phyloP scores from a whole-genome alignment of 2,888 invertebrate genomes.

The Desoria tigrina region DNA sequence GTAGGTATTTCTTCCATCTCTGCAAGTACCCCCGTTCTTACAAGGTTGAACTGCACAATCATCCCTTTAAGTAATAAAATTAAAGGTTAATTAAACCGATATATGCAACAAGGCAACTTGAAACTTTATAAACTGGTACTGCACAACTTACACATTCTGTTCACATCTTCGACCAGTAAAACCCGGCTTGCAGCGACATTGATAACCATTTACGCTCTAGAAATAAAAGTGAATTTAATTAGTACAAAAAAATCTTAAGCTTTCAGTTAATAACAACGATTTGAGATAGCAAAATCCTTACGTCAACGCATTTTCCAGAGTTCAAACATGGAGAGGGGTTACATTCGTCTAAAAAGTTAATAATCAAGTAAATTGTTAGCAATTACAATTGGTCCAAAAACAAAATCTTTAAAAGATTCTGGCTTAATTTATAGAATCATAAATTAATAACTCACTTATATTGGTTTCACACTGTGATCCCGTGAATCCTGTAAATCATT shows the following conservation, averaged over 20 bases:
- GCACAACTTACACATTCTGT: conserved; percentile 27
- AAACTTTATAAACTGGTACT: not conserved
- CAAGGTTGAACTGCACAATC: conserved; percentile 87
- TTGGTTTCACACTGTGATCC: conserved; percentile 74
- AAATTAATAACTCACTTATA: conserved; percentile 2
- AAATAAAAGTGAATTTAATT: not conserved
- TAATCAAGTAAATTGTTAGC: too few relatives aligned
- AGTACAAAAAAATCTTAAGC: not conserved
- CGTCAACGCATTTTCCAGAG: conserved; percentile 55
- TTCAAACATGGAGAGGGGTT: conserved; percentile 76
- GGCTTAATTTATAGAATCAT: not conserved
- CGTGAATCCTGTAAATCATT: conserved; percentile 69
- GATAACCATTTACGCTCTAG: conserved; percentile 72
- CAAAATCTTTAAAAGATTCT: not conserved
- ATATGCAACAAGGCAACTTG: not conserved
- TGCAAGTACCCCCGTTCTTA: conserved; percentile 83
- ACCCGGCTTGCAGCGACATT: conserved; percentile 83
- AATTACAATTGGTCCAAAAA: conserved; percentile 65
- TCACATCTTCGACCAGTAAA: conserved; percentile 69
- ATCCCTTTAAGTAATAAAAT: conserved; percentile 64
- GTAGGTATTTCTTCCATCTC: conserved; percentile 83
- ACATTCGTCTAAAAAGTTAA: conserved; percentile 87
- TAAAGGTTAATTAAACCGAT: conserved; percentile 65
- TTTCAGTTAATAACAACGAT: not conserved
- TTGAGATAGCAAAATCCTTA: conserved; percentile 15